Base-by-base conservation (phyloP, 2,797 vertebrate species). In the Peromyscus aztecus region DNA sequence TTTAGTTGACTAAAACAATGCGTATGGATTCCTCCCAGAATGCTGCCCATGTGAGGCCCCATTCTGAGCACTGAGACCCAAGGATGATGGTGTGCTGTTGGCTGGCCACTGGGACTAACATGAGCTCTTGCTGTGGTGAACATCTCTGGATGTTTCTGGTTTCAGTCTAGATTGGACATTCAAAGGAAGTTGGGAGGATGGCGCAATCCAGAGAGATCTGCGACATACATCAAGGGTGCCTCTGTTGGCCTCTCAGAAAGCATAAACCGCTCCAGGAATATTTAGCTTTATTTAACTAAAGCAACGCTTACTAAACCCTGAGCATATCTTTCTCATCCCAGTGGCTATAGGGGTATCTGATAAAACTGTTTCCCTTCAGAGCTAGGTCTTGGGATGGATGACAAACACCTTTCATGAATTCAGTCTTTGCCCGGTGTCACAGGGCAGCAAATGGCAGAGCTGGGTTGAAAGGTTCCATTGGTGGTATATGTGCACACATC, bases 1-100 rank as follows among this genome's bases (percentile, higher is more conserved):
- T 95, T 37, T 40, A 63, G 46, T 34, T 93, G 61, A 86, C 84
- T 85, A 85, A 63, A 94, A 63, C 43, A 77, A 61, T 43, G 91
- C 31, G 65, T n/a, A 82, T 12, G 27, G 34, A 52, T 34, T 73
- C 77, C 46, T 59, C 84, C n/a, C 19, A 17, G 21, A 84, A 14
- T 43, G 6, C 40, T 43, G 4, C n/a, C 19, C 13, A 3, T 40
- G 34, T 46, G 67, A 69, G 75, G 17, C 19, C 65, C 24, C 76
- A 6, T 16, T 71, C 65, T 27, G 31, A 17, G 52, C 77, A 67
- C 14, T 14, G 73, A 61, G 57, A 52, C 21, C 76, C 19, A 65
- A 93, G 73, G 14, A 37, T n/a, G 19, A 82, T 34, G 11, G 17
- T 81, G 13, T 49, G 65, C 59, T 29, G 52, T 9, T 65, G 46